phyloP scores from a whole-genome alignment of 2,888 invertebrate species.

The Drosophila limbata region DNA sequence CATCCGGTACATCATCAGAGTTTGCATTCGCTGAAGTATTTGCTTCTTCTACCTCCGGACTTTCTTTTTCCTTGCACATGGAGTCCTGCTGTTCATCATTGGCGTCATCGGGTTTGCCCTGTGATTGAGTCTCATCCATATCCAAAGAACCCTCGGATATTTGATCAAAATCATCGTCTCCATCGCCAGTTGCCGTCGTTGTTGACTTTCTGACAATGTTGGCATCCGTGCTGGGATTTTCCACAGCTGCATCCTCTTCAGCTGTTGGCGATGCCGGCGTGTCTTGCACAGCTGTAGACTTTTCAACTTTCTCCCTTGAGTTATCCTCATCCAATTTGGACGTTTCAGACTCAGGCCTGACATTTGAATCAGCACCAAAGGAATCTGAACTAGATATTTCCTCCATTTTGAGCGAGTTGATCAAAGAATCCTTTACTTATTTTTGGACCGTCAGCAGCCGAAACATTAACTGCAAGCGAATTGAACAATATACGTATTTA shows the following conservation, averaged over 20 bases:
- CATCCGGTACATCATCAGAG: constrained; percentile 16
- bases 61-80: constrained; percentile 19
- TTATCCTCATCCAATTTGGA: constrained; percentile 69
- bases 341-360: constrained; percentile 73
- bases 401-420: constrained; percentile 72
- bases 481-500: constrained; percentile 12
- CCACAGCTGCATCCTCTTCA: constrained; percentile 50
- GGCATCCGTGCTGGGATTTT: constrained; percentile 5
- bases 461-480: constrained; percentile 77
- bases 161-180: constrained; percentile 81
- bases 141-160: constrained; percentile 81
- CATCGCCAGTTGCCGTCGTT: constrained; percentile 48
- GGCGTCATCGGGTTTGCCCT: constrained; percentile 53
- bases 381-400: constrained; percentile 84
- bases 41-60: not conserved
- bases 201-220: constrained; percentile 28
- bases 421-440: constrained; percentile 25
- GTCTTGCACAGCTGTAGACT: constrained; percentile 41
- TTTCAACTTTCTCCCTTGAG: constrained; percentile 43
- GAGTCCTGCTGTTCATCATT: constrained; percentile 29
- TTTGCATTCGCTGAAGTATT: not conserved
- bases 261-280: constrained; percentile 59
- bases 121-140: constrained; percentile 76
- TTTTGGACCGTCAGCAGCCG: constrained; percentile 31
- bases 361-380: constrained; percentile 76